Conservation (phyloP, 2,113 vertebrate species). For the Upupa epops region DNA sequence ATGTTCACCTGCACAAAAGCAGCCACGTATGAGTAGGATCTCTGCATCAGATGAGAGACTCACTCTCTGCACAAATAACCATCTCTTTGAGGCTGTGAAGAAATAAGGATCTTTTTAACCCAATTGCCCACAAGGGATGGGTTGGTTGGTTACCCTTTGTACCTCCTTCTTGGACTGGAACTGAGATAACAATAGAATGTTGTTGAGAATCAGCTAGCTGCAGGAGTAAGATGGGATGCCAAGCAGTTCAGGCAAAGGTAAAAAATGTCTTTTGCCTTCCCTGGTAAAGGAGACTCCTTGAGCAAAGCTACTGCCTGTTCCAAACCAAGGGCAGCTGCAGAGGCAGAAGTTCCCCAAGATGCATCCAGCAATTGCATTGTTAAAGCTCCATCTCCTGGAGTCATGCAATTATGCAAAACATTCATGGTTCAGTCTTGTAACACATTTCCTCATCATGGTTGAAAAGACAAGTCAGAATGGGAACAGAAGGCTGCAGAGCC, state of each 20-base stretch:
- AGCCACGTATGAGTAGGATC: neutral
- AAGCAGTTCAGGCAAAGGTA: neutral
- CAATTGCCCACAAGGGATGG: neutral
- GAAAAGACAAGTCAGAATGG: neutral
- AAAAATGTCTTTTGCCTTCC: neutral
- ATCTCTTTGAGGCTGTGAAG: neutral
- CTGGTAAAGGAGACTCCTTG: neutral
- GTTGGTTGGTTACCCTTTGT: neutral
- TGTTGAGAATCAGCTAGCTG: neutral
- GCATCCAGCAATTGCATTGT: neutral
- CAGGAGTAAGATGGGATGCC: neutral
- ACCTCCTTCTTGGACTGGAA: neutral
- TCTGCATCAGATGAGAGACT: neutral
- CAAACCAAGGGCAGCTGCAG: neutral
- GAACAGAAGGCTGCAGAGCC: neutral
- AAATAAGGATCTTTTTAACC: neutral
- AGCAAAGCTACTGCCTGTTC: neutral
- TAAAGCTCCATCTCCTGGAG: constrained; percentile 32
- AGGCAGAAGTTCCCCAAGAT: neutral
- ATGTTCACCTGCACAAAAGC: neutral
- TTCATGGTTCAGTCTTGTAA: neutral
- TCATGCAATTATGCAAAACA: constrained; percentile 9
- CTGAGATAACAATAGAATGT: neutral
- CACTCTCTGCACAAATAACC: neutral
- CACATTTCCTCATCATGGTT: neutral